Base-by-base conservation (phyloP, 2,888 invertebrate species). In the Leucozona laternaria region DNA sequence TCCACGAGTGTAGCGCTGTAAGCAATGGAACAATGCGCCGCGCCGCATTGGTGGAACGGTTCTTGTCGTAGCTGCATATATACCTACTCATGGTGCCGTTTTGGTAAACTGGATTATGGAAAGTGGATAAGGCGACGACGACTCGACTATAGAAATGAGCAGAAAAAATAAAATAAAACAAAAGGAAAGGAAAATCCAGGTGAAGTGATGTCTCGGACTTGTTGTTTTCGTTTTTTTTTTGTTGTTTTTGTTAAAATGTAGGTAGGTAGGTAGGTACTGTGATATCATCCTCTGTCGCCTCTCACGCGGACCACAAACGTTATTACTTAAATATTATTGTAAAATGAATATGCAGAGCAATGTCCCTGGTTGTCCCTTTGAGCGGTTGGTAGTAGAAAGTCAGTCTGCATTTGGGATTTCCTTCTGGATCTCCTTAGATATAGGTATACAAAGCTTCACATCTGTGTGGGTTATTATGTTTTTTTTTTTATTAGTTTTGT, bases 1-100 rank as follows among this genome's bases (percentile, higher is more conserved):
- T 48, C 66, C 15, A 50, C 50, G 64, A 79, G 60, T 48, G 53
- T 53, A 68, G n/a, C 53, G 68, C 73, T 50, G 60, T n/a, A 22
- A 62, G 79, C 71, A 76, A 55, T 60, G 70, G 60, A 58, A 70
- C 81, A 81, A 81, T 81, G 85, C 73, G 68, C 55, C 60, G 57
- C 7, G 22, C 7, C 50, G 22, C 50, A 7, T 25, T 1, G 25
- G n/a, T 48, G 68, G 58, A 86, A 86, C 85, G 77, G 85, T 86
- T 86, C 81, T 86, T 75, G 85, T 81, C 40, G 81, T 86, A 34
- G 45, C 11, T 31, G 4, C 48, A 28, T 66, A 43, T 80, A n/a
- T n/a, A n/a, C n/a, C n/a, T n/a, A 81, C 85, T 85, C 85, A 78
- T 25, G 81, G 6, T 86, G 73, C 85, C 85, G 85, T 81, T 78